Conservation (phyloP, 37 sponge, comb jelly and placozoan species). For the Sycon ciliatum region DNA sequence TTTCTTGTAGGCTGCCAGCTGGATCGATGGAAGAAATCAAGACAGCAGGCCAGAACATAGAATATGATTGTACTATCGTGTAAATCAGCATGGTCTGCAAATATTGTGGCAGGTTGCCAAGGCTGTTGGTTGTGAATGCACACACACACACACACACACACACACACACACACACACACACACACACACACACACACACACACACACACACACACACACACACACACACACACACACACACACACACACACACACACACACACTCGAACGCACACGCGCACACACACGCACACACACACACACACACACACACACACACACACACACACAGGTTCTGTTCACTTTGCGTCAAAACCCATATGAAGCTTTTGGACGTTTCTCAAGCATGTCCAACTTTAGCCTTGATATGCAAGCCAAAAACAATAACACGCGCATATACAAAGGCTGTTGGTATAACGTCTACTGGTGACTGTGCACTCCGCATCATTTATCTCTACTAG, state of each 20-base stretch:
- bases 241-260: constrained; percentile 24
- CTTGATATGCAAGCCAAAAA: too few relatives aligned
- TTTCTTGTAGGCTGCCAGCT: constrained; percentile 61
- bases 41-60: constrained; percentile 1
- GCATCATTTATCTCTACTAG: too few relatives aligned
- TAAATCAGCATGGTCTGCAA: constrained; percentile 41
- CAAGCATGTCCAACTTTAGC: too few relatives aligned
- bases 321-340: constrained; percentile 26
- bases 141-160: constrained; percentile 27
- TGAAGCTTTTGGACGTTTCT: too few relatives aligned
- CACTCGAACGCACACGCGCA: constrained; percentile 12
- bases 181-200: constrained; percentile 18
- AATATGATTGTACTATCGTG: constrained; percentile 39
- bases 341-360: too few relatives aligned
- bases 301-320: constrained; percentile 21
- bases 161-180: constrained; percentile 15
- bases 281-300: constrained; percentile 13
- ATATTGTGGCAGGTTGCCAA: neutral
- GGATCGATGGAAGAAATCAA: constrained; percentile 19
- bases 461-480: too few relatives aligned
- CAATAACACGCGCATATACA: too few relatives aligned
- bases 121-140: constrained; percentile 14
- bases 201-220: constrained; percentile 22
- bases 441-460: too few relatives aligned
- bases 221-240: constrained; percentile 26